A percentile compares a stretch with the other conserved stretches of the same genome.
phyloP scores from a whole-genome alignment of 2,113 vertebrate genomes.

The Colistium nudipinnis region DNA sequence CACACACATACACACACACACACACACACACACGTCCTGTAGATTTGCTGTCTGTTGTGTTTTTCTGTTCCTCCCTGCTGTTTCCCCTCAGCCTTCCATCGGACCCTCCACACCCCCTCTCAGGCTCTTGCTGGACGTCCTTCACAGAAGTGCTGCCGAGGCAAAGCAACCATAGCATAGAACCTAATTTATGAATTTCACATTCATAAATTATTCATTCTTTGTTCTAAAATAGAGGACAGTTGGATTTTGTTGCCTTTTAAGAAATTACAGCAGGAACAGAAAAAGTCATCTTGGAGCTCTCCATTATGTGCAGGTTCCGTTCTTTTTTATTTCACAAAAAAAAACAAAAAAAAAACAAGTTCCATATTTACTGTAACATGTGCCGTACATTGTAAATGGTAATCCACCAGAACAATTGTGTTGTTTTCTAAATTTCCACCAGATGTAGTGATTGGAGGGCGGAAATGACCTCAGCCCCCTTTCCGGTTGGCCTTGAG shows the following conservation, averaged over 20 bases:
- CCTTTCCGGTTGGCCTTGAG: too few relatives aligned
- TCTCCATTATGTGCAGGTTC: too few relatives aligned
- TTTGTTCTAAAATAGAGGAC: constrained; percentile 1
- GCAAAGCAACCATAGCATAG: constrained; percentile 38
- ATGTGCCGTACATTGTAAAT: too few relatives aligned
- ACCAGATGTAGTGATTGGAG: too few relatives aligned
- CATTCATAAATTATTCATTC: neutral
- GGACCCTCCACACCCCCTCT: constrained; percentile 3
- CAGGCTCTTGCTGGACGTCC: constrained; percentile 7
- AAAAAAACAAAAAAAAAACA: too few relatives aligned
- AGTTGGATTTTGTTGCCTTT: neutral
- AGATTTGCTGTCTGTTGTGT: constrained; percentile 3
- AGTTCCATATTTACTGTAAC: too few relatives aligned
- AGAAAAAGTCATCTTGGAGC: too few relatives aligned
- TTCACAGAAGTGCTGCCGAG: constrained; percentile 28
- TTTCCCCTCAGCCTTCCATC: constrained; percentile 17
- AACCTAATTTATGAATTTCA: constrained; percentile 40
- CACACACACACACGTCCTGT: neutral
- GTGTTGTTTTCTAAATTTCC: too few relatives aligned
- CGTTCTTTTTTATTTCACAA: too few relatives aligned
- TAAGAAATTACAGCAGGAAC: constrained; percentile 9
- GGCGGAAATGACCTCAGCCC: too few relatives aligned
- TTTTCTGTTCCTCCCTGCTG: neutral
- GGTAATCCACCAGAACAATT: too few relatives aligned
- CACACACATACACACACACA: constrained; percentile 11